Evolutionary conservation across 2,888 invertebrate species (phyloP).

Genomic region (Pheosia tremula): DNA sequence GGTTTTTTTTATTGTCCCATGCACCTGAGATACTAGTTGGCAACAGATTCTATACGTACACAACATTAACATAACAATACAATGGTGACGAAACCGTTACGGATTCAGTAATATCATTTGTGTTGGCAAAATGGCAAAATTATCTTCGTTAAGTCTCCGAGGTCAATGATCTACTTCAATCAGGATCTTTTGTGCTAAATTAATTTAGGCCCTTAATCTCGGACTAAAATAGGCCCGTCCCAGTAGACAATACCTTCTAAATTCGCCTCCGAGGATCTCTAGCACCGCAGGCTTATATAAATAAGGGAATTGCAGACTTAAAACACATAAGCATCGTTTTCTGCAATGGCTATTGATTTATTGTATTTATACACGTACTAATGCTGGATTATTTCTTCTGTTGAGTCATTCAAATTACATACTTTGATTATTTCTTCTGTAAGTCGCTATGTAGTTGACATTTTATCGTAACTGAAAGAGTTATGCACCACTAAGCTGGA

Average conservation of each 20-base stretch:
- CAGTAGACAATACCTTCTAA: constrained; percentile 18
- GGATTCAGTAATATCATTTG: too few relatives aligned
- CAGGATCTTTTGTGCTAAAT: constrained; percentile 4
- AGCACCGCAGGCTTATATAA: not conserved
- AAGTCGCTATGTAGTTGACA: too few relatives aligned
- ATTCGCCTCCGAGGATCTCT: not conserved
- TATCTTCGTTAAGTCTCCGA: not conserved
- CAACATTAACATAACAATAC: too few relatives aligned
- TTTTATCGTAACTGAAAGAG: too few relatives aligned
- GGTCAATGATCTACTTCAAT: constrained; percentile 3
- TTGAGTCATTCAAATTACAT: too few relatives aligned
- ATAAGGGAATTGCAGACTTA: not conserved
- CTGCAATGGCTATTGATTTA: not conserved
- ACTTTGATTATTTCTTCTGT: too few relatives aligned
- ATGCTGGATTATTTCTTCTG: too few relatives aligned
- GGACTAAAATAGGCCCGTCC: constrained; percentile 24
- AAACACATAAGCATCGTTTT: not conserved
- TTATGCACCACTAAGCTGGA: too few relatives aligned
- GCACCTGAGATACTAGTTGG: too few relatives aligned
- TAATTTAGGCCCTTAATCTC: constrained; percentile 27
- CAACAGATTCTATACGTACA: too few relatives aligned
- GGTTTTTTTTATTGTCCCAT: too few relatives aligned
- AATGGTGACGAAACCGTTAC: too few relatives aligned
- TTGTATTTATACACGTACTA: not conserved
- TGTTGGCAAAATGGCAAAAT: not conserved